These are phyloP conservation scores for Brachyptera putata DNA, from an alignment of 2,888 invertebrate genomes.

Conservation along the genomic window DNA sequence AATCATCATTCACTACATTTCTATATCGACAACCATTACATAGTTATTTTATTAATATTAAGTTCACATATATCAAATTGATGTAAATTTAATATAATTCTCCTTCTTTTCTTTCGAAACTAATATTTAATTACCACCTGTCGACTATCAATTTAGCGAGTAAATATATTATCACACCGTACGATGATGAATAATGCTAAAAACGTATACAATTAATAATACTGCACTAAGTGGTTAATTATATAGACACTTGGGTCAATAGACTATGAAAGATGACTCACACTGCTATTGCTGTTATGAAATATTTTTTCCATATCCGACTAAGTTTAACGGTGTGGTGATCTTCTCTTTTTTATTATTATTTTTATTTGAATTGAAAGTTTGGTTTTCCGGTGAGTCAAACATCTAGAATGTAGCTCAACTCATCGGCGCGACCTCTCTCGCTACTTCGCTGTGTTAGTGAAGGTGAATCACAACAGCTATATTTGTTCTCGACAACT, in stretches of 20 bases:
- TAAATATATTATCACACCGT: background rate
- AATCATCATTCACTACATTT: too few relatives aligned
- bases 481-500: too few relatives aligned
- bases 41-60: too few relatives aligned
- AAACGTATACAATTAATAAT: slow-evolving; percentile 3
- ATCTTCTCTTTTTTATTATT: background rate
- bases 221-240: slow-evolving; percentile 4
- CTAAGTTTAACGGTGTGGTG: background rate
- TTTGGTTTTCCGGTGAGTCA: slow-evolving; percentile 4
- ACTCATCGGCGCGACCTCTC: too few relatives aligned
- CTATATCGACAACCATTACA: too few relatives aligned
- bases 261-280: background rate
- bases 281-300: background rate
- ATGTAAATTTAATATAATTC: too few relatives aligned
- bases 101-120: too few relatives aligned
- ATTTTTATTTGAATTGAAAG: background rate
- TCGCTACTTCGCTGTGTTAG: too few relatives aligned
- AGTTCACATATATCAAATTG: too few relatives aligned
- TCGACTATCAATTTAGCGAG: background rate
- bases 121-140: too few relatives aligned
- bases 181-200: background rate
- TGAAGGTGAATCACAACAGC: background rate
- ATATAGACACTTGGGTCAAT: slow-evolving; percentile 4
- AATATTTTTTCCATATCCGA: background rate
- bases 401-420: too few relatives aligned